Conservation (phyloP, 2,888 invertebrate species). For the Drosophila aldrichi region DNA sequence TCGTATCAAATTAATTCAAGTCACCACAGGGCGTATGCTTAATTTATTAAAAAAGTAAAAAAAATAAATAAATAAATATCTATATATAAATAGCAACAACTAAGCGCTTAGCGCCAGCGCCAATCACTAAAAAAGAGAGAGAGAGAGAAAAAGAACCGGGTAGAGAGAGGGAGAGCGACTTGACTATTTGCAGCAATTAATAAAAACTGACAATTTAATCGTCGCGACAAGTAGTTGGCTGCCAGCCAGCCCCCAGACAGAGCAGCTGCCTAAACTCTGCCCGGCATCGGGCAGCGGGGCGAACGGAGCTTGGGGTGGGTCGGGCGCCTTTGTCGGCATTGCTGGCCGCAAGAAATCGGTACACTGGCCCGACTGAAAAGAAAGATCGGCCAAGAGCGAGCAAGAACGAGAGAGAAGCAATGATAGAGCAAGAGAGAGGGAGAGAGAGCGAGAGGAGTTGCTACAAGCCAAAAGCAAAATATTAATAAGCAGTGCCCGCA, state of each 20-base stretch:
- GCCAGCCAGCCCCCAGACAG: slow-evolving; percentile 75
- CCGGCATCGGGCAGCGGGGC: slow-evolving; percentile 1
- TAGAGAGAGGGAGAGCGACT: slow-evolving; percentile 42
- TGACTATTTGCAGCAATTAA: slow-evolving; percentile 82
- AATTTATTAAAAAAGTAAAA: slow-evolving; percentile 49
- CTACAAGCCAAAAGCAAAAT: slow-evolving; percentile 68
- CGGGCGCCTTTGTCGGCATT: slow-evolving; percentile 74
- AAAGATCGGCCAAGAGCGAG: not conserved
- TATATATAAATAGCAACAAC: slow-evolving; percentile 9
- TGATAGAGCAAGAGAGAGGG: not conserved
- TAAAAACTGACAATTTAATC: slow-evolving; percentile 84
- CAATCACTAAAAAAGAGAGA: slow-evolving; percentile 25
- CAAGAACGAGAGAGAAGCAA: not conserved
- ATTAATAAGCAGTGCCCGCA: slow-evolving; percentile 81
- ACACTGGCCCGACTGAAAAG: slow-evolving; percentile 20
- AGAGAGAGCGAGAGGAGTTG: slow-evolving; percentile 9
- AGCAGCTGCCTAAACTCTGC: slow-evolving; percentile 40
- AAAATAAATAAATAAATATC: not conserved
- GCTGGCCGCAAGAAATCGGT: slow-evolving; percentile 47
- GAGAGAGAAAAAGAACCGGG: slow-evolving; percentile 17
- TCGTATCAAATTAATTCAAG: slow-evolving; percentile 73
- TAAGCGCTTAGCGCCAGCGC: slow-evolving; percentile 68
- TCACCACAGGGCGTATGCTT: slow-evolving; percentile 74
- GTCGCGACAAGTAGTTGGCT: slow-evolving; percentile 81
- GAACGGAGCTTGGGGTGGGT: slow-evolving; percentile 17